A percentile compares a stretch with the other conserved stretches of the same genome.
Evolutionary conservation across 2,888 invertebrate genomes (phyloP).

Genomic region (Heteromyza rotundicornis): DNA sequence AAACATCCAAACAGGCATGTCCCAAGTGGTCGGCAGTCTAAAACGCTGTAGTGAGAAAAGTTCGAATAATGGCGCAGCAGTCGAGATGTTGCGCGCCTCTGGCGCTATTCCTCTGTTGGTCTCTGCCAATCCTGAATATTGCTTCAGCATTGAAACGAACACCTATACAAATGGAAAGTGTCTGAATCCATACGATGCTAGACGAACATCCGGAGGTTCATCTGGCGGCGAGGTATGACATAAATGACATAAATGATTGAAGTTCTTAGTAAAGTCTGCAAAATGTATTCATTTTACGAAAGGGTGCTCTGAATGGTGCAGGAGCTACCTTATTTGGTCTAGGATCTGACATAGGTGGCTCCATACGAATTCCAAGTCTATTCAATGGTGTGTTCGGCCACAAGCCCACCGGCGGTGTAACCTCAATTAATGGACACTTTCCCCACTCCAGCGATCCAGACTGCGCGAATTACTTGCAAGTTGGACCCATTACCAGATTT

Average conservation of each 20-base stretch:
- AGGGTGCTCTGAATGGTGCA: slow-evolving; percentile 75
- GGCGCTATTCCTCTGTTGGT: slow-evolving; percentile 83
- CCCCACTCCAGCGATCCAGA: slow-evolving; percentile 65
- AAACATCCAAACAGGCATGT: too few relatives aligned
- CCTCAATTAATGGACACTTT: slow-evolving; percentile 68
- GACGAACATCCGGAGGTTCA: slow-evolving; percentile 81
- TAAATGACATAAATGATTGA: slow-evolving; percentile 10
- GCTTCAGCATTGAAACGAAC: slow-evolving; percentile 85
- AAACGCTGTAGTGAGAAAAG: slow-evolving; percentile 65
- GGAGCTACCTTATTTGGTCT: slow-evolving; percentile 80
- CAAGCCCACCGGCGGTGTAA: slow-evolving; percentile 76
- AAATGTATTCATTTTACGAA: too few relatives aligned
- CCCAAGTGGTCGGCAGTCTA: slow-evolving; percentile 72
- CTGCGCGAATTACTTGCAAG: slow-evolving; percentile 65
- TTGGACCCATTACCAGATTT: slow-evolving; percentile 81
- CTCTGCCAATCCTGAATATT: slow-evolving; percentile 87
- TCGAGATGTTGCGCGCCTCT: slow-evolving; percentile 69
- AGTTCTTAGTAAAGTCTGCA: slow-evolving; percentile 5
- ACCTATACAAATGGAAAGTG: slow-evolving; percentile 81
- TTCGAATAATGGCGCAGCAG: slow-evolving; percentile 71
- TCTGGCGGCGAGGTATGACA: slow-evolving; percentile 92
- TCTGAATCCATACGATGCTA: slow-evolving; percentile 81
- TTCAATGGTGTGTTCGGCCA: slow-evolving; percentile 89
- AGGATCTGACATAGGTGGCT: slow-evolving; percentile 87
- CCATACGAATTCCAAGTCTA: slow-evolving; percentile 83